Base-by-base conservation (phyloP, 2,888 invertebrate genomes). In the Dasypogon diadema region DNA sequence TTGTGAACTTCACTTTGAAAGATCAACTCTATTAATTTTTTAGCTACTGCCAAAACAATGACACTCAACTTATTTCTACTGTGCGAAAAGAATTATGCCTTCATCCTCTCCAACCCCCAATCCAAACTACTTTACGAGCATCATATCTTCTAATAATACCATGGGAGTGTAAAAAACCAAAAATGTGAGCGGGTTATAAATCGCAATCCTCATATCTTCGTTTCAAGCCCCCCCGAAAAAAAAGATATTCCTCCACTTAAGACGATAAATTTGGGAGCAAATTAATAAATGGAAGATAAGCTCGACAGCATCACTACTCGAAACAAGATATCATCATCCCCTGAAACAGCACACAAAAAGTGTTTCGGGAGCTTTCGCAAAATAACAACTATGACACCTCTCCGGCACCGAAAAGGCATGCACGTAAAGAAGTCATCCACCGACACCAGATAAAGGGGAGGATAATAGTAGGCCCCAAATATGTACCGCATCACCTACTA, bases 381-480 rank as follows among this genome's bases (percentile, higher is more conserved):
- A 6, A 6, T 42, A 42, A 6, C 6, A 6, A 42, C 8, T 42
- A 42, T 42, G 42, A 0, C 42, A 42, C 42, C 42, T n/a, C 42
- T 42, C 8, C 30, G 30, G 3, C n/a, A n/a, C 30, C 30, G 8
- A 30, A 30, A 30, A 30, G 30, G n/a, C 42, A 12, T 2, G 42
- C 2, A 42, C 42, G n/a, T 42, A 42, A 42, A 2, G n/a, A 6
- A 42, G 42, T 6, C 8, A 42, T 8, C 8, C 8, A 42, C 8
- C 42, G 42, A 42, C 8, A 42, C 8, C 42, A 42, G 8, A 42
- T 8, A 42, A 42, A 42, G 8, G 30, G 42, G n/a, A 6, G 12
- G 12, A 42, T 34, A 60, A 60, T 46, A 65, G 65, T 24, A 48
- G n/a, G 6, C n/a, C 65, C 24, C 65, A 22, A 24, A 54, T 46